Conservation (phyloP, 2,888 invertebrate species). For the Coelopa pilipes region DNA sequence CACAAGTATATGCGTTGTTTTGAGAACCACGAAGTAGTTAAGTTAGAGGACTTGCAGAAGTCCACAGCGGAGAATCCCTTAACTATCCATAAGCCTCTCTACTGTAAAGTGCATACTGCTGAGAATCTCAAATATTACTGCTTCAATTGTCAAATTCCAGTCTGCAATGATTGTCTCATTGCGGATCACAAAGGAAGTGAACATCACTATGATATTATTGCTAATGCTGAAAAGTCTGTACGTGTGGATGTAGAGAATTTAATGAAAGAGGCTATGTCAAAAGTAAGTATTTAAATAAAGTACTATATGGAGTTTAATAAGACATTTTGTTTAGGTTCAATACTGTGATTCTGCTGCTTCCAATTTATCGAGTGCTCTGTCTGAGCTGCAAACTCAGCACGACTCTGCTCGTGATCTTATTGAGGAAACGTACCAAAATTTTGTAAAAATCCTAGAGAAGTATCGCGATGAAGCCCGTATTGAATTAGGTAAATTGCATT, state of each 20-base stretch:
- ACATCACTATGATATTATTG: conserved; percentile 85
- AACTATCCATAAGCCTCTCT: conserved; percentile 89
- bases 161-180: conserved; percentile 88
- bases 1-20: conserved; percentile 98
- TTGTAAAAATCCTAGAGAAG: conserved; percentile 83
- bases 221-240: conserved; percentile 81
- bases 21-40: conserved; percentile 91
- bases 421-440: conserved; percentile 81
- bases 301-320: too few relatives aligned
- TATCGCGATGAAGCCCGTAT: conserved; percentile 80
- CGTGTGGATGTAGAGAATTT: conserved; percentile 81
- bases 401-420: conserved; percentile 87
- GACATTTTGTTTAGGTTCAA: conserved; percentile 66
- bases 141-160: conserved; percentile 84
- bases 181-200: conserved; percentile 84
- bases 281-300: conserved; percentile 57
- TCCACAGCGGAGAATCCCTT: conserved; percentile 73
- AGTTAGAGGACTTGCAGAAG: conserved; percentile 85
- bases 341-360: conserved; percentile 81
- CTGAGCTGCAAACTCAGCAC: conserved; percentile 87
- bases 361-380: conserved; percentile 81
- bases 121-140: conserved; percentile 91
- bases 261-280: conserved; percentile 79
- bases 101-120: conserved; percentile 82
- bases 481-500: conserved; percentile 81